These are phyloP conservation scores for Steatornis caripensis DNA, from an alignment of 2,113 vertebrate genomes.

Conservation along the genomic window DNA sequence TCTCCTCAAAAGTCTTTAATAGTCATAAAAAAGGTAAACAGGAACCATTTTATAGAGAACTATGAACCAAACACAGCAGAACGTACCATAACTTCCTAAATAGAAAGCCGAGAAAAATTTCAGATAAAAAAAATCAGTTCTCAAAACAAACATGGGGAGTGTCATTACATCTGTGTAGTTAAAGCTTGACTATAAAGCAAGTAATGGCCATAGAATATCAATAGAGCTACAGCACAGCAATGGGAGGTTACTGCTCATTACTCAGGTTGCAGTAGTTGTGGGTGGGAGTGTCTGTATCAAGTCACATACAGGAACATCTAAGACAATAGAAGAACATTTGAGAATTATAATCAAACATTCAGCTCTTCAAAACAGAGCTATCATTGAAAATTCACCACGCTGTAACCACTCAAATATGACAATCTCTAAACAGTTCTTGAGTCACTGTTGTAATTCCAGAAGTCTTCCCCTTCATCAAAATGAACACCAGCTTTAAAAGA, in stretches of 20 bases:
- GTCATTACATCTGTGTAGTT: not conserved
- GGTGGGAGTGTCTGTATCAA: not conserved
- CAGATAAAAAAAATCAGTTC: fast-evolving
- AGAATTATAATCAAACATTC: not conserved
- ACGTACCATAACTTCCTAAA: not conserved
- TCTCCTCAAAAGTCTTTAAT: not conserved
- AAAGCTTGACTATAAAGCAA: not conserved
- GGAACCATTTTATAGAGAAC: not conserved
- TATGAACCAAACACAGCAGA: not conserved
- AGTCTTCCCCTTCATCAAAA: not conserved
- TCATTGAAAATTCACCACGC: not conserved
- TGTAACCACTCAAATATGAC: not conserved
- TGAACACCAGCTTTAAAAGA: not conserved
- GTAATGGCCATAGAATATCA: not conserved
- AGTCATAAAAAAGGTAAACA: not conserved
- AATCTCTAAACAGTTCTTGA: not conserved
- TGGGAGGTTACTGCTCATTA: not conserved
- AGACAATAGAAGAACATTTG: not conserved
- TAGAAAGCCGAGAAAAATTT: not conserved
- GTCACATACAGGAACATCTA: not conserved
- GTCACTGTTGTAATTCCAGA: not conserved
- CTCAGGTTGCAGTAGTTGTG: not conserved
- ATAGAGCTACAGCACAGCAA: not conserved
- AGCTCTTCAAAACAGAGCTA: not conserved
- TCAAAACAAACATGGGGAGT: not conserved